phyloP scores from a whole-genome alignment of 2,888 invertebrate species.

The Ditula angustiorana region DNA sequence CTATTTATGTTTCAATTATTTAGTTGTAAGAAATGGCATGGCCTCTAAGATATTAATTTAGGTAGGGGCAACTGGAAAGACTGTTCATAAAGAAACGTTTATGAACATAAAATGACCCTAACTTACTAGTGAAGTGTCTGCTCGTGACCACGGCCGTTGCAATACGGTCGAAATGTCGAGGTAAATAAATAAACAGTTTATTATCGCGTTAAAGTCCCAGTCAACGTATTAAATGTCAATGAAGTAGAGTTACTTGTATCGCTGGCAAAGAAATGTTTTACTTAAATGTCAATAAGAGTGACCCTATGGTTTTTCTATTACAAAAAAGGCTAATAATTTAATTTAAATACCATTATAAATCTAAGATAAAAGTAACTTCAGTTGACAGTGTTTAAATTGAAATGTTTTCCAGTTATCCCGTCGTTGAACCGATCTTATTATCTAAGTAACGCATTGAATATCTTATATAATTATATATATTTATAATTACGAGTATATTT shows the following conservation, averaged over 20 bases:
- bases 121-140: too few relatives aligned
- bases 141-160: too few relatives aligned
- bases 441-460: neutral
- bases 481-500: neutral
- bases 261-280: neutral
- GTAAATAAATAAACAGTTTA: too few relatives aligned
- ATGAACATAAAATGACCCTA: too few relatives aligned
- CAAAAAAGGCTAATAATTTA: too few relatives aligned
- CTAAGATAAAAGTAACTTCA: neutral
- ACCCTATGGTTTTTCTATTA: too few relatives aligned
- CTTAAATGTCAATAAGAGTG: neutral
- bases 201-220: too few relatives aligned
- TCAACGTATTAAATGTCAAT: too few relatives aligned
- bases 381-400: neutral
- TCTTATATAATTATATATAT: slow-evolving; percentile 5
- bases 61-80: neutral
- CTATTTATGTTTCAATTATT: slow-evolving; percentile 34
- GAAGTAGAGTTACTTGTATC: neutral
- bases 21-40: slow-evolving; percentile 44
- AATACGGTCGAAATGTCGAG: too few relatives aligned
- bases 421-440: neutral
- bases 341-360: too few relatives aligned
- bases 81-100: too few relatives aligned
- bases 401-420: neutral
- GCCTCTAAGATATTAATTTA: slow-evolving; percentile 36